A percentile compares a stretch with the other conserved stretches of the same genome.
Evolutionary conservation across 2,113 vertebrate species (phyloP).

Genomic region (Microcebus jonahi): DNA sequence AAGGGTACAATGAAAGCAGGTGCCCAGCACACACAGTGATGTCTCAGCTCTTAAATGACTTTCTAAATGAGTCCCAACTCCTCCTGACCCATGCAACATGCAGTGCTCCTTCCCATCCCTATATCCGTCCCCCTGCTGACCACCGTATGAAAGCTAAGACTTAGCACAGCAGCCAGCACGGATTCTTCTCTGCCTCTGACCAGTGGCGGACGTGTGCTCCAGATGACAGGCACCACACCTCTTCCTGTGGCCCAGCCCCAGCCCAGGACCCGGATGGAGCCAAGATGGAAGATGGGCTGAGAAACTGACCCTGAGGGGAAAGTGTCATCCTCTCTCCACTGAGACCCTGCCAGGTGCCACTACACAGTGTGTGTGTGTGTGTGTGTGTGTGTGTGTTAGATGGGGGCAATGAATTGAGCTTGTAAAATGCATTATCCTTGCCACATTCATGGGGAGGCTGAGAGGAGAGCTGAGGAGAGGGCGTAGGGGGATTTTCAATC

Average conservation of each 20-base stretch:
- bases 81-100: not conserved
- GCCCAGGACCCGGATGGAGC: not conserved
- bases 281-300: not conserved
- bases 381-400: not conserved
- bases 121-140: no score
- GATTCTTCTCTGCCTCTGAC: not conserved
- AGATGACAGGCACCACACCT: not conserved
- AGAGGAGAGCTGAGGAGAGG: slow-evolving; percentile 24
- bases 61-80: not conserved
- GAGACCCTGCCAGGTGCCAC: not conserved
- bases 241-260: not conserved
- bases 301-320: not conserved
- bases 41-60: not conserved
- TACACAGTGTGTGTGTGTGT: not conserved
- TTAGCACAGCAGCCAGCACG: not conserved
- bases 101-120: not conserved
- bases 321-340: not conserved
- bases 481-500: slow-evolving; percentile 11
- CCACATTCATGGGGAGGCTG: not conserved
- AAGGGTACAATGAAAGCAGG: not conserved
- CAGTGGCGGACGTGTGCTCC: not conserved
- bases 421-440: not conserved
- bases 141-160: not conserved
- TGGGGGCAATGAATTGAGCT: not conserved
- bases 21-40: not conserved